Percentiles rank a stretch among this genome's conserved stretches.
Evolutionary conservation across 2,888 invertebrate species (phyloP).

Genomic region (Aquatica leii): DNA sequence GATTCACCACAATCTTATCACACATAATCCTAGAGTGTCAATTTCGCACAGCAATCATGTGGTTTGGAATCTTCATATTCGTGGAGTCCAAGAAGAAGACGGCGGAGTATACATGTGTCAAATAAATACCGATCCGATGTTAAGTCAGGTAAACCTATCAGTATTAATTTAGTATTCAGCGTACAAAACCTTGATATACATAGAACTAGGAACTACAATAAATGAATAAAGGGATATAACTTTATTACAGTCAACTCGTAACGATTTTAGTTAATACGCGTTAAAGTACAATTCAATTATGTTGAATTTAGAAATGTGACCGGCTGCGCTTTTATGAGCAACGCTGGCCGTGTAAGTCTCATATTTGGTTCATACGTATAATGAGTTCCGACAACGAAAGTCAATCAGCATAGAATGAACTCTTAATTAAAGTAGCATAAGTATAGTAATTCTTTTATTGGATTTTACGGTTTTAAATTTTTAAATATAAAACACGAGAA

Average conservation of each 20-base stretch:
- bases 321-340: constrained; percentile 23
- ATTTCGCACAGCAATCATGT: constrained; percentile 86
- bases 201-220: too few species aligned
- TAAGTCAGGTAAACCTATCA: constrained; percentile 76
- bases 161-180: not conserved
- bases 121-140: constrained; percentile 94
- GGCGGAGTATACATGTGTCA: constrained; percentile 94
- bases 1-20: constrained; percentile 91
- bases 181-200: not conserved
- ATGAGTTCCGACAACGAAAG: constrained; percentile 13
- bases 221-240: constrained; percentile 7
- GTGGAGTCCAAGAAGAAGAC: constrained; percentile 86
- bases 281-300: constrained; percentile 20
- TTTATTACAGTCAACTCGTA: constrained; percentile 12
- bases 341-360: constrained; percentile 14
- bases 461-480: too few species aligned
- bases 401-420: constrained; percentile 15
- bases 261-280: constrained; percentile 15
- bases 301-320: constrained; percentile 17
- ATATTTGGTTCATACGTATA: constrained; percentile 17
- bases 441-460: too few species aligned
- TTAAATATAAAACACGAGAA: too few species aligned
- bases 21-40: constrained; percentile 86
- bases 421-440: not conserved
- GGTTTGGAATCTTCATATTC: constrained; percentile 91